Evolutionary conservation across 2,113 vertebrate genomes (phyloP), one percentile per base, ranked within the genome.

Genomic region (Neogale vison): DNA sequence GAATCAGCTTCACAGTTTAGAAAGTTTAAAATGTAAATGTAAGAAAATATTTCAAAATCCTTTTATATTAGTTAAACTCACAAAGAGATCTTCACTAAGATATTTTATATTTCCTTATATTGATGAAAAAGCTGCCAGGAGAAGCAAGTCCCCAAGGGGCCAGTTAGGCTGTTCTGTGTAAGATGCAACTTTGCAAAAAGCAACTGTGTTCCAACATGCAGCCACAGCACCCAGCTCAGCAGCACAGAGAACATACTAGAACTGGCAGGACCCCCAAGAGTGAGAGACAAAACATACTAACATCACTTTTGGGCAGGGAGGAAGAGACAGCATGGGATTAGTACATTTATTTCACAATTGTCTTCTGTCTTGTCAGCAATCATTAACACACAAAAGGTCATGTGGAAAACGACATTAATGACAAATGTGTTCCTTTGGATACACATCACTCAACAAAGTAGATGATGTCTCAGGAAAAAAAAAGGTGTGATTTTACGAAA

Each of bases 201-300:
- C 96, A 67, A 80, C 93, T 96, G 74, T 97, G 95, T 93, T 97
- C 69, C 97, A 96, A 93, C 97, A 95, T 93, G 97, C 98, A 98
- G 97, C 95, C 96, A 82, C 4, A 82, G 97, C 93, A 93, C 93
- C 93, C 92, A 50, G 96, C 90, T 93, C 93, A 97, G 92, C 88
- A 97, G 95, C 0, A 95, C 77, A 96, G 97, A 89, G 93, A 97
- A 97, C 96, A 92, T 95, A 90, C 88, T 86, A 90, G 95, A 98
- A 97, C 71, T 93, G 97, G 95, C 97, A 96, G 96, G 84, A 95
- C 96, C 87, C 90, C 96, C 96, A 96, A 97, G 96, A 98, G 97
- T 84, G 96, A 98, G 97, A 96, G 96, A 98, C 97, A 97, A 97
- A 92, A 97, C 98, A 97, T 90, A 98, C 95, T 94, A 97, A 93